Percentiles rank a stretch among this genome's conserved stretches.
Conservation (phyloP, 2,888 invertebrate species). For the Suillia variegata region DNA sequence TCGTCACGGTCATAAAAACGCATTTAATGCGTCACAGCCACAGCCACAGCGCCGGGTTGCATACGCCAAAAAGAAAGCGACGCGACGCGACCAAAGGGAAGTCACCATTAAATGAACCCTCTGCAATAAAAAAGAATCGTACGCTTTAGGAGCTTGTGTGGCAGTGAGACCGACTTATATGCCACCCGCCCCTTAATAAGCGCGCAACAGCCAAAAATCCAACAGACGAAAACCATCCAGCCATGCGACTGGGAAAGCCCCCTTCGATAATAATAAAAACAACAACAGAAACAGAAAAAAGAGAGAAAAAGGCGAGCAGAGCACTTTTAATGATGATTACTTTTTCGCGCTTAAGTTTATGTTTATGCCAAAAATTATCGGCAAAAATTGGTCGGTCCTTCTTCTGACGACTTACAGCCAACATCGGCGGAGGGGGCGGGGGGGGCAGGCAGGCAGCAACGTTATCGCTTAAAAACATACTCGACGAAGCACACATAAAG, state of each 20-base stretch:
- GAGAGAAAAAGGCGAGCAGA: too few relatives aligned
- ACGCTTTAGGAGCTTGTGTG: background rate
- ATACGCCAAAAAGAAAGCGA: background rate
- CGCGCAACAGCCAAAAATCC: background rate
- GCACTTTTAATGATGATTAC: constrained; percentile 34
- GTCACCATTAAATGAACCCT: background rate
- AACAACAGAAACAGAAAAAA: too few relatives aligned
- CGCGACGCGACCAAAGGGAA: background rate
- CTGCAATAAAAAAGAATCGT: background rate
- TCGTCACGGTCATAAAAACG: constrained; percentile 25
- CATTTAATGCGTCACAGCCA: constrained; percentile 8
- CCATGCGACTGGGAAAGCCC: background rate
- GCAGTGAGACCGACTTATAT: background rate
- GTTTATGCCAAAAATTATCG: background rate
- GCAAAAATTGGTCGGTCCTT: too few relatives aligned
- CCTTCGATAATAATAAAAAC: constrained; percentile 7
- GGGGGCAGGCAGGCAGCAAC: too few relatives aligned
- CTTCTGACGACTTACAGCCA: too few relatives aligned
- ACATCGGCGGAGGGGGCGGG: too few relatives aligned
- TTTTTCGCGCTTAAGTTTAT: constrained; percentile 31
- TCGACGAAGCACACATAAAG: too few relatives aligned
- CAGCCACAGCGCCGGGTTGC: constrained; percentile 4
- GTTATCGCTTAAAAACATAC: too few relatives aligned
- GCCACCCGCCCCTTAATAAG: background rate
- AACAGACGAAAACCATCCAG: background rate